phyloP scores from a whole-genome alignment of 2,113 vertebrate genomes.

The Dolichallabes microphthalmus region DNA sequence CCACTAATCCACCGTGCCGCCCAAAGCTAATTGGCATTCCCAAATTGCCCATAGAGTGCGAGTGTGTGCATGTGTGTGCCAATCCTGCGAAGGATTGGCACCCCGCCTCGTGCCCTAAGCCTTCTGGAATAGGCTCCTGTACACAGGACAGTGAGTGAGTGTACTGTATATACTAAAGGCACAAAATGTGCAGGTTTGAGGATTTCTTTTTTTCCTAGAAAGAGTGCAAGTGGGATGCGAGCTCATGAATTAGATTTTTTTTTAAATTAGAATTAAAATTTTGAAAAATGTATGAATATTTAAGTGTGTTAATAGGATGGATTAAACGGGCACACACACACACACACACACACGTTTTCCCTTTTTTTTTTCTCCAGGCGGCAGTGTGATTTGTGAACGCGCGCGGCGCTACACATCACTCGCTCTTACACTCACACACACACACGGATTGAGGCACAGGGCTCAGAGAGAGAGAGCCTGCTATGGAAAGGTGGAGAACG shows the following conservation, averaged over 20 bases:
- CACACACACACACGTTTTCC: conserved; percentile 19
- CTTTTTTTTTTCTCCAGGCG: conserved; percentile 43
- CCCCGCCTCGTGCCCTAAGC: no score
- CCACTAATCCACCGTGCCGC: no score
- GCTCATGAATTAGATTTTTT: background rate
- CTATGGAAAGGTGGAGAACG: conserved; percentile 73
- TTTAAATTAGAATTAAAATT: background rate
- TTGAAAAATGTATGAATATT: background rate
- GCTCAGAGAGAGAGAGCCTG: conserved; percentile 61
- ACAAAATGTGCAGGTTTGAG: background rate
- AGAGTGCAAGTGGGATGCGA: background rate
- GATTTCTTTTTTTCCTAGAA: background rate
- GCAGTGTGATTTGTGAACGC: conserved; percentile 68
- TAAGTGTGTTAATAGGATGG: background rate
- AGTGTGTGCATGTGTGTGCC: no score
- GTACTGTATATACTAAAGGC: background rate
- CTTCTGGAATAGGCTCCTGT: no score
- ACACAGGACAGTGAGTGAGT: no score
- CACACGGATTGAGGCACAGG: conserved; percentile 60
- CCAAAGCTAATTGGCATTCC: no score
- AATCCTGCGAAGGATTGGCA: no score
- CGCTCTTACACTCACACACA: conserved; percentile 48
- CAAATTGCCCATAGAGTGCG: no score
- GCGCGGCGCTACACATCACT: conserved; percentile 73
- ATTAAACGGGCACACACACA: conserved; percentile 3